These are phyloP conservation scores for Tychaedon coryphoeus DNA, from an alignment of 2,113 vertebrate species.

Conservation along the genomic window DNA sequence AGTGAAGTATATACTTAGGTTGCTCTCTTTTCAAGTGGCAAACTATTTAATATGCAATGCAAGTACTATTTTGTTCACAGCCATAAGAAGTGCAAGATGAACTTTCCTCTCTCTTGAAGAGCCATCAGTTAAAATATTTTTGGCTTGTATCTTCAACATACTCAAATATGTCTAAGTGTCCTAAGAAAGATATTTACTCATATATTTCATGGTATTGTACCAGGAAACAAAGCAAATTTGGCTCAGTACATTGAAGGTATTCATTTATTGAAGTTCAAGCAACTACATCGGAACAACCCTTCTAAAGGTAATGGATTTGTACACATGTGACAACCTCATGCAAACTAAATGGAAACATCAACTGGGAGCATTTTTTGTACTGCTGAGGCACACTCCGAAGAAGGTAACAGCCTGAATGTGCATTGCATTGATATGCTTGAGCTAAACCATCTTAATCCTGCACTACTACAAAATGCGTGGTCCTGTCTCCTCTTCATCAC, in stretches of 20 bases:
- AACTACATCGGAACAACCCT: neutral
- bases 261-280: neutral
- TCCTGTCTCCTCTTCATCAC: neutral
- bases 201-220: neutral
- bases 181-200: neutral
- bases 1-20: neutral
- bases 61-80: neutral
- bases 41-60: neutral
- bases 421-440: fast-evolving
- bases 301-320: neutral
- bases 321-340: neutral
- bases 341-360: neutral
- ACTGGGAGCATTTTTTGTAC: neutral
- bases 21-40: neutral
- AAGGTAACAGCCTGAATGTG: neutral
- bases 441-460: neutral
- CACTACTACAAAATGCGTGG: neutral
- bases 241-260: neutral
- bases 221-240: neutral
- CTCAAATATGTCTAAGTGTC: neutral
- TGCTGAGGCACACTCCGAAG: neutral
- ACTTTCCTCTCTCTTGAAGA: neutral
- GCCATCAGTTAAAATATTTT: neutral
- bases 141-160: neutral
- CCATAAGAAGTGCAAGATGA: neutral